phyloP scores from a whole-genome alignment of 1,140 invertebrate species.

The Hesperophylax magnus region DNA sequence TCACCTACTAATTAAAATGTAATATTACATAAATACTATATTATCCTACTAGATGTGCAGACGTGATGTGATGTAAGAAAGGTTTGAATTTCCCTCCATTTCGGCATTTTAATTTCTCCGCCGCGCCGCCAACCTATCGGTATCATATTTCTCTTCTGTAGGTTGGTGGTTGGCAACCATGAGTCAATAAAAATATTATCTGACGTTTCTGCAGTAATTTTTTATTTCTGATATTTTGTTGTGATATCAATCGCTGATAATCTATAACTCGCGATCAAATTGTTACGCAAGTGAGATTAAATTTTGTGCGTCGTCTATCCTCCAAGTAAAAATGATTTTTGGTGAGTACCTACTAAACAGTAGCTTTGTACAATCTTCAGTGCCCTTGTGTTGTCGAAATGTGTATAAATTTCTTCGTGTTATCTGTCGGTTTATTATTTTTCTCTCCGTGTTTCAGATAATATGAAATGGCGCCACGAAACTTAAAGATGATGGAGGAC shows the following conservation, averaged over 20 bases:
- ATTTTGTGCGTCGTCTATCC: conserved; percentile 8
- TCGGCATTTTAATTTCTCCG: too few species aligned
- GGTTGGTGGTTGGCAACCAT: conserved; percentile 26
- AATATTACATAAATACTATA: too few species aligned
- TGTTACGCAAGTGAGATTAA: conserved; percentile 41
- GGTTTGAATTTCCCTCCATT: too few species aligned
- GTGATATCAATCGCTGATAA: conserved; percentile 41
- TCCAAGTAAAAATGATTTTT: conserved; percentile 44
- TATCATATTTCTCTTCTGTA: background rate
- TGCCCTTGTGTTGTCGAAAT: conserved; percentile 10
- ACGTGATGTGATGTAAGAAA: too few species aligned
- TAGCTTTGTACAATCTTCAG: background rate
- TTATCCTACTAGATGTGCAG: too few species aligned
- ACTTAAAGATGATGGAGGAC: conserved; percentile 17
- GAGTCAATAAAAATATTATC: conserved; percentile 51
- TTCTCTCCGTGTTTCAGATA: conserved; percentile 44
- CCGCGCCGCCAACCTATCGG: background rate
- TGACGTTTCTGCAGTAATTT: conserved; percentile 44
- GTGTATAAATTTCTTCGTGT: background rate
- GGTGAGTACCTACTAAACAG: conserved; percentile 29
- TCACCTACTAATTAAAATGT: too few species aligned
- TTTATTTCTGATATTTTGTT: conserved; percentile 43
- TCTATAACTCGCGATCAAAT: conserved; percentile 27
- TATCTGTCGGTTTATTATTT: conserved; percentile 19
- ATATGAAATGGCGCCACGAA: conserved; percentile 48